These are phyloP conservation scores for Euphydryas editha DNA, from an alignment of 2,888 invertebrate genomes.

Conservation along the genomic window DNA sequence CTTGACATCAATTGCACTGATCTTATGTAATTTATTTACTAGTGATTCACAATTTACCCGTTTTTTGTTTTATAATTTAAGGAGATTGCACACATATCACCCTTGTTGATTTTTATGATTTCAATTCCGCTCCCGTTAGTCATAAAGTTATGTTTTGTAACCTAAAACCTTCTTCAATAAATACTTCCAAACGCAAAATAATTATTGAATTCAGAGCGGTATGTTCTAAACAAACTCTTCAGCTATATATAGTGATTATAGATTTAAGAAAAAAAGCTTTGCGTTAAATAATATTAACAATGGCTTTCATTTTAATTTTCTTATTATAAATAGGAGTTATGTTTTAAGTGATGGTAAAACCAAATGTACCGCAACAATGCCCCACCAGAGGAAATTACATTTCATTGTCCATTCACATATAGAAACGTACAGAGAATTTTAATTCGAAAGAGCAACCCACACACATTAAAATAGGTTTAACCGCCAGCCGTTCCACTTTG, in stretches of 20 bases:
- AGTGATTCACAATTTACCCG: not conserved
- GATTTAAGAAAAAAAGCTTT: not conserved
- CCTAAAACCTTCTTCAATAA: no score
- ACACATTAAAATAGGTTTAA: conserved; percentile 83
- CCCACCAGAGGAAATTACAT: conserved; percentile 75
- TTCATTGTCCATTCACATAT: conserved; percentile 71
- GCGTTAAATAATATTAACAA: not conserved
- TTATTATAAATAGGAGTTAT: conserved; percentile 26
- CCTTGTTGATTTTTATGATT: no score
- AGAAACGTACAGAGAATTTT: conserved; percentile 68
- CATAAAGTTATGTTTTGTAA: no score
- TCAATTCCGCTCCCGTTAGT: no score
- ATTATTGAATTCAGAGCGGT: no score
- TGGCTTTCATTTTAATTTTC: not conserved
- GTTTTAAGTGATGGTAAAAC: conserved; percentile 19
- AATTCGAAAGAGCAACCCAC: conserved; percentile 80
- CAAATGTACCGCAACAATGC: conserved; percentile 40
- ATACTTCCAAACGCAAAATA: no score
- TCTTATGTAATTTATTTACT: conserved; percentile 29
- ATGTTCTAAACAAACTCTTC: no score
- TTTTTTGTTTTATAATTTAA: not conserved
- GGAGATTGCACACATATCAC: not conserved
- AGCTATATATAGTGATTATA: no score
- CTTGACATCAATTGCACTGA: conserved; percentile 41
- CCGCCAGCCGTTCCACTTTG: conserved; percentile 80